A percentile compares a stretch with the other conserved stretches of the same genome.
Evolutionary conservation across 2,797 vertebrate genomes (phyloP).

Genomic region (Karalla daura): DNA sequence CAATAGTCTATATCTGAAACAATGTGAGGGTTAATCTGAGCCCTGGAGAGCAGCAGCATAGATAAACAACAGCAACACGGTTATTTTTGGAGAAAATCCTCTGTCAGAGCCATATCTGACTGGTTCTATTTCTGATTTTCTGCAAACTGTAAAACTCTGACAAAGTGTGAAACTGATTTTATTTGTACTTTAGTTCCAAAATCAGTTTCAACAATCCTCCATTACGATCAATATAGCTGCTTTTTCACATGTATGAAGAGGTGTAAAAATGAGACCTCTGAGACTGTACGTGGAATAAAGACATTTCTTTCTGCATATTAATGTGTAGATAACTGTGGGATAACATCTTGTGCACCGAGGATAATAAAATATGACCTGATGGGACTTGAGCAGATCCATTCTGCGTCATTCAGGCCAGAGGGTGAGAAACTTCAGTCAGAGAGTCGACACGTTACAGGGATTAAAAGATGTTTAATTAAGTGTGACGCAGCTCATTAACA

Average conservation of each 20-base stretch:
- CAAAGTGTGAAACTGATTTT: constrained; percentile 1
- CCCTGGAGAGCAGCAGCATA: background rate
- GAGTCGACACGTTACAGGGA: background rate
- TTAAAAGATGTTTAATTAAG: constrained; percentile 49
- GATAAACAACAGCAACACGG: constrained; percentile 10
- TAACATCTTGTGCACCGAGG: too few relatives aligned
- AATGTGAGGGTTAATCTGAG: too few relatives aligned
- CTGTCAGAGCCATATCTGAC: background rate
- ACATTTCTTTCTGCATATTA: too few relatives aligned
- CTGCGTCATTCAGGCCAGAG: background rate
- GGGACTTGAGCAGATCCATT: too few relatives aligned
- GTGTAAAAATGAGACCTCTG: background rate
- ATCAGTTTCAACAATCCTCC: background rate
- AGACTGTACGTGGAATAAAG: background rate
- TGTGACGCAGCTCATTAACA: constrained; percentile 35
- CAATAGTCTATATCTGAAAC: constrained; percentile 15
- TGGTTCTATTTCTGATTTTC: background rate
- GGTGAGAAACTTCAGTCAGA: background rate
- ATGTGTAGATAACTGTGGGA: too few relatives aligned
- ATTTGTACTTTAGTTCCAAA: background rate
- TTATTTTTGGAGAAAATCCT: constrained; percentile 20
- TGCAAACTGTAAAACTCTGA: constrained; percentile 14
- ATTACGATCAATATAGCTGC: background rate
- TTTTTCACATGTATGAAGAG: constrained; percentile 2
- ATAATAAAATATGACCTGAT: too few relatives aligned